phyloP scores from a whole-genome alignment of 2,113 vertebrate genomes.

The Hippocampus barbouri region DNA sequence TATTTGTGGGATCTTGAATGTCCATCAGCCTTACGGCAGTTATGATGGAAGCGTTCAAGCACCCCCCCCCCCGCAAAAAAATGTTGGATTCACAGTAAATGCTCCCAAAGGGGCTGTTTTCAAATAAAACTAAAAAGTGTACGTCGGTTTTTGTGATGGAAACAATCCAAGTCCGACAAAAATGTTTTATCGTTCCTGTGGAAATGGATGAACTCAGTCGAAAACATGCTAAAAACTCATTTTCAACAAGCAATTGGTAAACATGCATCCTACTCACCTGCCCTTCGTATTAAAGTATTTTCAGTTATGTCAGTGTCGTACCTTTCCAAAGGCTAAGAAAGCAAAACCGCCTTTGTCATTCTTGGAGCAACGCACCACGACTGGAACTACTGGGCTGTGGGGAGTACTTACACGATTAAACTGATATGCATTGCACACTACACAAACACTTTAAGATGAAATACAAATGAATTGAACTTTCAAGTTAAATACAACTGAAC shows the following conservation, averaged over 20 bases:
- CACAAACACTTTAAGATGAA: too few species aligned
- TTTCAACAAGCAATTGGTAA: too few species aligned
- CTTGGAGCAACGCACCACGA: neutral
- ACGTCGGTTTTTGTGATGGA: too few species aligned
- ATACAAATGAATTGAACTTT: neutral
- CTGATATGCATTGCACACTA: too few species aligned
- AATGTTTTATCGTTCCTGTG: too few species aligned
- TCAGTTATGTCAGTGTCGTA: neutral
- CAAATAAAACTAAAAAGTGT: too few species aligned
- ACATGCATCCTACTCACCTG: too few species aligned
- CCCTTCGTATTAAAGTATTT: neutral
- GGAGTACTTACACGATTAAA: too few species aligned
- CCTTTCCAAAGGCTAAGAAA: neutral
- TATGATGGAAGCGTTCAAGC: neutral
- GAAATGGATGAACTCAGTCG: too few species aligned
- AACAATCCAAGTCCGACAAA: neutral
- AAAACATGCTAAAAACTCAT: too few species aligned
- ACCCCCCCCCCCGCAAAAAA: neutral
- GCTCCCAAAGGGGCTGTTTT: too few species aligned
- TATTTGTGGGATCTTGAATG: neutral
- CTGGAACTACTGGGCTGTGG: neutral
- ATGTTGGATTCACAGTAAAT: neutral
- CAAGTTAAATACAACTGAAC: neutral
- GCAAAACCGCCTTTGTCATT: neutral
- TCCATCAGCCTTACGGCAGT: neutral